phyloP scores from a whole-genome alignment of 2,113 vertebrate species.

The Salminus brasiliensis region DNA sequence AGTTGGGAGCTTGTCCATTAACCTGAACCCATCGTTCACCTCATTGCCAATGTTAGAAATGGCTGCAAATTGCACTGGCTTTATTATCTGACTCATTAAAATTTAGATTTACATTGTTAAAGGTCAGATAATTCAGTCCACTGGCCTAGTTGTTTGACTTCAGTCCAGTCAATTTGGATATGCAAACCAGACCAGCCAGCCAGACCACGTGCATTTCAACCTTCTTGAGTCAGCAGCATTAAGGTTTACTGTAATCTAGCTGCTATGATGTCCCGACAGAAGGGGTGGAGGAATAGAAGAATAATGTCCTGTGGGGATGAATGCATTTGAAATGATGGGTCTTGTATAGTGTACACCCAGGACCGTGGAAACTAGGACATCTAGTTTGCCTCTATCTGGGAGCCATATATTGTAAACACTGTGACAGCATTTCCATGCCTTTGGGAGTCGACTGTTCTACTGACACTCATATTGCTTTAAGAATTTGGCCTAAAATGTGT shows the following conservation, averaged over 20 bases:
- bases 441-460: neutral
- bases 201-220: neutral
- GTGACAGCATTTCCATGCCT: neutral
- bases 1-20: neutral
- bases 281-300: neutral
- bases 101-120: too few species aligned
- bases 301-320: neutral
- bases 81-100: too few species aligned
- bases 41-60: too few species aligned
- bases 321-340: neutral
- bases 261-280: neutral
- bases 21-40: neutral
- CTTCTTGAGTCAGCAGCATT: neutral
- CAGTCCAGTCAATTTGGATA: conserved; percentile 39
- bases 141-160: conserved; percentile 14
- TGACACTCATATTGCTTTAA: neutral
- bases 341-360: neutral
- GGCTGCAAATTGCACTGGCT: too few species aligned
- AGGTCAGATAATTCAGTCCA: neutral
- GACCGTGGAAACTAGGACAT: neutral
- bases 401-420: conserved; percentile 1
- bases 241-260: neutral
- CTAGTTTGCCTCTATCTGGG: neutral
- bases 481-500: neutral
- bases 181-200: conserved; percentile 29